Evolutionary conservation across 2,113 vertebrate species (phyloP).

Genomic region (Dipodomys merriami): DNA sequence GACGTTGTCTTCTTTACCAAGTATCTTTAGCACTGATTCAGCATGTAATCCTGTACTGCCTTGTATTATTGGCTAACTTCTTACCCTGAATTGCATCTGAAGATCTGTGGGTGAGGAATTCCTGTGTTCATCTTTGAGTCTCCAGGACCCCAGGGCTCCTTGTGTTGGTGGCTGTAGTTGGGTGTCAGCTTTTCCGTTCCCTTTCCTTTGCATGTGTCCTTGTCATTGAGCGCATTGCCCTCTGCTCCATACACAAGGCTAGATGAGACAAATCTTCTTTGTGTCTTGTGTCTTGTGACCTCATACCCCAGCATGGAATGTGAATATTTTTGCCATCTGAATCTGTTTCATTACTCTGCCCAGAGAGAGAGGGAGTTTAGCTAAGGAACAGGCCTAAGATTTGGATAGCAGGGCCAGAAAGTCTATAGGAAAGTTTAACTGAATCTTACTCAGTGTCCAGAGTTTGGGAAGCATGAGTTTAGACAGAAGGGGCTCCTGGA

Average conservation of each 20-base stretch:
- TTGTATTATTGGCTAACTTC: neutral
- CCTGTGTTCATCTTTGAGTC: neutral
- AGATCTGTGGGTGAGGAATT: neutral
- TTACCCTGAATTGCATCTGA: rapidly evolving
- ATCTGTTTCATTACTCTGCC: too few relatives aligned
- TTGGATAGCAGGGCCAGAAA: too few relatives aligned
- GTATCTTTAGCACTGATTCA: neutral
- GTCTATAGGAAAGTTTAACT: neutral
- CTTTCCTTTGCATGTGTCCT: neutral
- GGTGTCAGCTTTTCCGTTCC: neutral
- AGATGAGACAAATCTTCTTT: neutral
- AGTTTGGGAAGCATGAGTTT: neutral
- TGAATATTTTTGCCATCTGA: too few relatives aligned
- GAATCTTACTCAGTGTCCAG: neutral
- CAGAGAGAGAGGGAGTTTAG: too few relatives aligned
- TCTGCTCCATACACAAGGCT: neutral
- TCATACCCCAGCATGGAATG: neutral
- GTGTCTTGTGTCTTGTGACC: too few relatives aligned
- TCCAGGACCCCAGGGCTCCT: neutral
- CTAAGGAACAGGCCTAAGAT: neutral
- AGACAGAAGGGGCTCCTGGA: neutral
- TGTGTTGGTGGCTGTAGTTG: too few relatives aligned
- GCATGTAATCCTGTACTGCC: rapidly evolving
- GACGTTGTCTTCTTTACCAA: neutral
- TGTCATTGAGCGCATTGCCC: rapidly evolving